phyloP scores from a whole-genome alignment of 92 coral and sea anemone genomes.

The Phymanthus crucifer region DNA sequence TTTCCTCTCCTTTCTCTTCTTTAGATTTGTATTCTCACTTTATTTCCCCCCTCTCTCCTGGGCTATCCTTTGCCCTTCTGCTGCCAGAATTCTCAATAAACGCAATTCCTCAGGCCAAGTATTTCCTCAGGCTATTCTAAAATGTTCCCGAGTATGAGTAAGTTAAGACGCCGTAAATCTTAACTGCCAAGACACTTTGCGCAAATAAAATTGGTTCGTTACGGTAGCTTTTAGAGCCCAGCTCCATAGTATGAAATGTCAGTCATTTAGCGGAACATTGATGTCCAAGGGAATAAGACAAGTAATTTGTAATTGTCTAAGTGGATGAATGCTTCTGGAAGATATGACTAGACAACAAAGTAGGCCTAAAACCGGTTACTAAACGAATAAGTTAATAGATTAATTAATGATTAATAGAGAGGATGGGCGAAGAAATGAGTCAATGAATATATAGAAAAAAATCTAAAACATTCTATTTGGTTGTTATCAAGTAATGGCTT shows the following conservation, averaged over 20 bases:
- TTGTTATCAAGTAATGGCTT: no score
- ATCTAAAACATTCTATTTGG: no score
- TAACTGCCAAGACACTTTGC: not conserved
- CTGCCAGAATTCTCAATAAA: not conserved
- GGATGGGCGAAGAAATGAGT: not conserved
- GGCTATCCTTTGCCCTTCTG: no score
- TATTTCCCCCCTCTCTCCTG: no score
- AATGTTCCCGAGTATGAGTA: not conserved
- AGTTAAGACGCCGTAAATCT: slow-evolving; percentile 1
- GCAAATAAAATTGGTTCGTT: not conserved
- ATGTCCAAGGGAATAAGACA: not conserved
- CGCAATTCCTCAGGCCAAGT: no score
- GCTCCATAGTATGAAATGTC: not conserved
- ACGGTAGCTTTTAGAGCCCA: not conserved
- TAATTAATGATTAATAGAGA: not conserved
- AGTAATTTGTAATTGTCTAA: not conserved
- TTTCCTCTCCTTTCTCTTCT: not conserved
- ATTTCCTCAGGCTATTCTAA: not conserved
- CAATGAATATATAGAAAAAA: not conserved
- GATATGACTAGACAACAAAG: not conserved
- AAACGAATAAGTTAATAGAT: not conserved
- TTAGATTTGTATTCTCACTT: not conserved
- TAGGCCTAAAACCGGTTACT: not conserved
- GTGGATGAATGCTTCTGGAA: not conserved
- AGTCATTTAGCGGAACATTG: not conserved